Evolutionary conservation across 1,140 invertebrate genomes (phyloP).

Genomic region (Asbolus verrucosus): DNA sequence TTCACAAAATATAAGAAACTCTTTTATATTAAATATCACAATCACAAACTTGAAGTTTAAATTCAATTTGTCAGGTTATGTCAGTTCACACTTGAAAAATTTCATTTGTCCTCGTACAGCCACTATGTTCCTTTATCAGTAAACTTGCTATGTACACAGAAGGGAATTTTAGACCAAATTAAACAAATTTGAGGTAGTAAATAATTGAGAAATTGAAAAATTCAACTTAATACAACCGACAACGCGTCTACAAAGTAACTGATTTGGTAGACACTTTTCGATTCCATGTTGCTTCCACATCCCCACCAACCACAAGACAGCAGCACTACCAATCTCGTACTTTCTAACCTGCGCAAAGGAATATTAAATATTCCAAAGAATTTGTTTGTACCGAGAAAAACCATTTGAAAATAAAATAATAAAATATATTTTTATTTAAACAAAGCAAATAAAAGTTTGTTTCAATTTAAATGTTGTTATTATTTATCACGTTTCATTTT

Average conservation of each 20-base stretch:
- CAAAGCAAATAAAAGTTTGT: no score
- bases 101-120: background rate
- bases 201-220: slow-evolving; percentile 50
- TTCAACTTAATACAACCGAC: slow-evolving; percentile 42
- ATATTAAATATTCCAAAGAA: slow-evolving; percentile 1
- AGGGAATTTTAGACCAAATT: slow-evolving; percentile 6
- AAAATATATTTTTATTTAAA: no score
- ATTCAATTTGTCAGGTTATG: slow-evolving; percentile 32
- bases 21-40: slow-evolving; percentile 12
- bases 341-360: slow-evolving; percentile 32
- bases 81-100: background rate
- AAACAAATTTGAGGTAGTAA: slow-evolving; percentile 36
- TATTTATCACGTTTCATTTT: no score
- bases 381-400: no score
- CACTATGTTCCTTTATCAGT: background rate
- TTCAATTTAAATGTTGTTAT: no score
- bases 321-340: slow-evolving; percentile 11
- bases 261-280: slow-evolving; percentile 26
- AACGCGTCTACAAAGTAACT: slow-evolving; percentile 43
- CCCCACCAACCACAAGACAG: slow-evolving; percentile 21
- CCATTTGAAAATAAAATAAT: no score
- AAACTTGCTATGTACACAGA: background rate
- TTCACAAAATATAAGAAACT: background rate
- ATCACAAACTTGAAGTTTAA: slow-evolving; percentile 31
- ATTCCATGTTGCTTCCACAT: slow-evolving; percentile 38